These are phyloP conservation scores for Drosophila emarginata DNA, from an alignment of 2,888 invertebrate species.

Conservation along the genomic window DNA sequence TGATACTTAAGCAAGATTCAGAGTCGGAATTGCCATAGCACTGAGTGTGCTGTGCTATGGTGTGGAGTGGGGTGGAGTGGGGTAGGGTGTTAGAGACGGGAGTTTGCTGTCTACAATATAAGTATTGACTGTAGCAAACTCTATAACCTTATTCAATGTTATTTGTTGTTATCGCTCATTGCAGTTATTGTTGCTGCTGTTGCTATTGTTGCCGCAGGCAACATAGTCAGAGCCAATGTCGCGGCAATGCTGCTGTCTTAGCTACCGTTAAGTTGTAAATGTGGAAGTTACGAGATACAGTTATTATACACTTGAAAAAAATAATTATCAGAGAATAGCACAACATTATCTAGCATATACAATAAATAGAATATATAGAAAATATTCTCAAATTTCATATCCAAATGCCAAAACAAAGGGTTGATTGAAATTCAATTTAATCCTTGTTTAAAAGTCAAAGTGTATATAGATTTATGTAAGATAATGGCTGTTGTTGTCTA, in stretches of 20 bases:
- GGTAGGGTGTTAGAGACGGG: not conserved
- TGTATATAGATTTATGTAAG: no score
- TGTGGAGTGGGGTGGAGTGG: not conserved
- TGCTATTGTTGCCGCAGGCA: conserved; percentile 35
- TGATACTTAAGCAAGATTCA: conserved; percentile 33
- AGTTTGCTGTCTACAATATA: not conserved
- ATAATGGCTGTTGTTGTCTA: no score
- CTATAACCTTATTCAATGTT: conserved; percentile 70
- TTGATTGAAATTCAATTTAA: no score
- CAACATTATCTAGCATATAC: not conserved
- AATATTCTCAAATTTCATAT: no score
- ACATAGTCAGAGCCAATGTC: conserved; percentile 59
- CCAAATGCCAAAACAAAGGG: no score
- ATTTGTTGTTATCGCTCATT: conserved; percentile 49
- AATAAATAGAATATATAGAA: no score
- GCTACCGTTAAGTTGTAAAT: conserved; percentile 64
- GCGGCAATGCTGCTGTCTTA: conserved; percentile 38
- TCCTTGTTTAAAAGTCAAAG: no score
- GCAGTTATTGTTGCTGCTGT: conserved; percentile 23
- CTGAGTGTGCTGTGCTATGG: not conserved
- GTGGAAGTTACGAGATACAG: conserved; percentile 51
- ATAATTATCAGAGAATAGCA: not conserved
- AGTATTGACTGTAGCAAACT: conserved; percentile 22
- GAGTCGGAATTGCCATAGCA: conserved; percentile 26
- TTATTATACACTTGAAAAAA: conserved; percentile 50